Base-by-base conservation (phyloP, 2,888 invertebrate species). In the Metopia argyrocephala region DNA sequence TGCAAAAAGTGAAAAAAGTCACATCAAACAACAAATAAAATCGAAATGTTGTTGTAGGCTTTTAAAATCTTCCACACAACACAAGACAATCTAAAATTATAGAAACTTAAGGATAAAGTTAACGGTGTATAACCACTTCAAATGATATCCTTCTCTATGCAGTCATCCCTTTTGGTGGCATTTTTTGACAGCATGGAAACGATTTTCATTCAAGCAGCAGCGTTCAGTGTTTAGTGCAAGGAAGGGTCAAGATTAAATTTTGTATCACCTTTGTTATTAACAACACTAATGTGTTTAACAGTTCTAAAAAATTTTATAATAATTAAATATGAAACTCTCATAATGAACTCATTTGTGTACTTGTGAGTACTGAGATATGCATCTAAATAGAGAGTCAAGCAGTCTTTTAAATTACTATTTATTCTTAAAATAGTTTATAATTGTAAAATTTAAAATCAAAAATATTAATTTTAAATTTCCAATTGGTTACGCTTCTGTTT, bases 21-120 rank as follows among this genome's bases (percentile, higher is more conserved):
- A 38, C 15, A 38, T 38, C 25, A 45, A 25, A 28, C n/a, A 71
- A 18, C n/a, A 66, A 38, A 61, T 12, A 62, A 56, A 38, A 12
- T 12, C 0, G 38, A 38, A 38, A 38, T 12, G 38, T 38, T 38
- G 9, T 18, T 15, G 31, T 38, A 25, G 66, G 27, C 65, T 56
- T 54, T 2, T 12, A 68, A 48, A 48, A 46, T 46, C 12, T 46
- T 54, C n/a, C 20, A 27, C 15, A 54, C 56, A 57, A 38, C 18
- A 31, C 7, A 50, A 61, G 21, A 25, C 61, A 54, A 62, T 21
- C 25, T 28, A 62, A 76, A 69, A 62, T 76, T 68, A 54, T 69
- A 18, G 31, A 23, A 76, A 62, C 48, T 76, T 62, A 62, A 56
- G 79, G 75, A 71, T 68, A 64, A 71, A 71, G 62, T 76, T 76